phyloP scores from a whole-genome alignment of 2,888 invertebrate species.

The Strigamia crassipes region DNA sequence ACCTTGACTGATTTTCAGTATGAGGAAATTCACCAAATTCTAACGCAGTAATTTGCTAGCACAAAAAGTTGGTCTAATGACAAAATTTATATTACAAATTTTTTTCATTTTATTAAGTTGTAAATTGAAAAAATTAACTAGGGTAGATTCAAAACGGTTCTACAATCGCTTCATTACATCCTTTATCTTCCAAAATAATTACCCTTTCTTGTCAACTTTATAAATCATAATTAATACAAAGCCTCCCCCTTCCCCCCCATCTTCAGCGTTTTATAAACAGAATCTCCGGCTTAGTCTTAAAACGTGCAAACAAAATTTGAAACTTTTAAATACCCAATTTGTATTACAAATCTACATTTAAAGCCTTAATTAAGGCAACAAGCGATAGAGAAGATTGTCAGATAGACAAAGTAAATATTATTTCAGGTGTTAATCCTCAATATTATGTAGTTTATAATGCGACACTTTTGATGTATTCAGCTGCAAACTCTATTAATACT shows the following conservation, averaged over 20 bases:
- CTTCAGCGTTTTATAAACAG: background rate
- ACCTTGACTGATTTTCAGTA: too few relatives aligned
- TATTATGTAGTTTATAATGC: background rate
- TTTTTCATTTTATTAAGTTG: too few relatives aligned
- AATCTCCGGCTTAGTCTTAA: background rate
- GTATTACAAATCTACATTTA: background rate
- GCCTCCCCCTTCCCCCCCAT: too few relatives aligned
- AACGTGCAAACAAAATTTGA: background rate
- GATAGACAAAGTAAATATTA: background rate
- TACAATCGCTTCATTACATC: background rate
- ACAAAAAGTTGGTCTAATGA: too few relatives aligned
- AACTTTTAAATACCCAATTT: background rate
- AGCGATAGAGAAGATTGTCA: too few relatives aligned
- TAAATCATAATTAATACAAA: background rate
- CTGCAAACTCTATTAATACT: slow-evolving; percentile 6
- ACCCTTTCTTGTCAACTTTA: background rate
- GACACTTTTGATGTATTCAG: slow-evolving; percentile 11
- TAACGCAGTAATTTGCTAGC: too few relatives aligned
- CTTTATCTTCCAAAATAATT: background rate
- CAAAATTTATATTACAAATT: too few relatives aligned
- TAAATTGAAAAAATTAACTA: too few relatives aligned
- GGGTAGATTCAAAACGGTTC: background rate
- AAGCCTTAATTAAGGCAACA: too few relatives aligned
- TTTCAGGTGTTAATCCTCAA: background rate
- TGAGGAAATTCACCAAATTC: too few relatives aligned